Evolutionary conservation across 1,140 invertebrate species (phyloP).

Genomic region (Musca vetustissima): DNA sequence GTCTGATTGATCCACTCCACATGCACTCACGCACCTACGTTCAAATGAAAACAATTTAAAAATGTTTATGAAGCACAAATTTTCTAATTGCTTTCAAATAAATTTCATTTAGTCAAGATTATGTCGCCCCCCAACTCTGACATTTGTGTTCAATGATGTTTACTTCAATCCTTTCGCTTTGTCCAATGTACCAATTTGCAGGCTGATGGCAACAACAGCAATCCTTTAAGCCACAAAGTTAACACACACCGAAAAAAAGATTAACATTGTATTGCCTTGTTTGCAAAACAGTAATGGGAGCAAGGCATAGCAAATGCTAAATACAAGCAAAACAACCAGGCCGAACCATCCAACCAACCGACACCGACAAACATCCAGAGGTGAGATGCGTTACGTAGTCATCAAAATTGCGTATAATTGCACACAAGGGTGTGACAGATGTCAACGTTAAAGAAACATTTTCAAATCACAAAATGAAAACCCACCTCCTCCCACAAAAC

Average conservation of each 20-base stretch:
- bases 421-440: slow-evolving; percentile 34
- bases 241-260: slow-evolving; percentile 17
- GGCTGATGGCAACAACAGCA: too few species aligned
- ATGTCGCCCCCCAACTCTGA: slow-evolving; percentile 6
- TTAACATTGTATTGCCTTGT: slow-evolving; percentile 10
- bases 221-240: slow-evolving; percentile 16
- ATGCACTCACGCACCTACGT: too few species aligned
- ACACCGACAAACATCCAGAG: not conserved
- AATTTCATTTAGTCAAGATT: slow-evolving; percentile 19
- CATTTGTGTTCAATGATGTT: too few species aligned
- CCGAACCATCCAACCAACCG: not conserved
- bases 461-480: slow-evolving; percentile 14
- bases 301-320: too few species aligned
- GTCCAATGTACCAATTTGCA: too few species aligned
- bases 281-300: too few species aligned
- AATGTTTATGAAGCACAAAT: slow-evolving; percentile 1
- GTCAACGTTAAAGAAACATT: slow-evolving; percentile 33
- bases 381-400: slow-evolving; percentile 24
- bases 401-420: slow-evolving; percentile 32
- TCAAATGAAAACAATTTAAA: not conserved
- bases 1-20: too few species aligned
- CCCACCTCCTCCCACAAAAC: too few species aligned
- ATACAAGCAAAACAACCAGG: not conserved
- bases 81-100: slow-evolving; percentile 25
- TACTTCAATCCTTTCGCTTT: too few species aligned